A percentile compares a stretch with the other conserved stretches of the same genome.
Conservation (phyloP, 2,113 vertebrate species). For the Vimba vimba region DNA sequence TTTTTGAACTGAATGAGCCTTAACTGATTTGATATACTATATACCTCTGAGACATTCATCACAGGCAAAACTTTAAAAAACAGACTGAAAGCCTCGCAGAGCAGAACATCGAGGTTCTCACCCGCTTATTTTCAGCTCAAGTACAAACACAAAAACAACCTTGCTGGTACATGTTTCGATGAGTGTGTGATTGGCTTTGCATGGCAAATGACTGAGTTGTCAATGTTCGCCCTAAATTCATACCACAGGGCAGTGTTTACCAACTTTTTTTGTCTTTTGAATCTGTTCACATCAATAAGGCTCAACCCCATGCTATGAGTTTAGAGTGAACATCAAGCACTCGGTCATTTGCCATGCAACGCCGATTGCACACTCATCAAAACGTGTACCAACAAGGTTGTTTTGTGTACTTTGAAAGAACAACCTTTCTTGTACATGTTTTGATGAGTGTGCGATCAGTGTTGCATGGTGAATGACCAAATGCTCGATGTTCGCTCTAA, state of each 20-base stretch:
- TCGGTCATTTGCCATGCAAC: background rate
- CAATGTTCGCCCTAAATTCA: background rate
- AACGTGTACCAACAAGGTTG: conserved; percentile 14
- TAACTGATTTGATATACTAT: conserved; percentile 17
- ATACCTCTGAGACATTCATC: background rate
- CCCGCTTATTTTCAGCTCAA: background rate
- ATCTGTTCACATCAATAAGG: background rate
- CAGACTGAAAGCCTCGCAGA: background rate
- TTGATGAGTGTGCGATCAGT: background rate
- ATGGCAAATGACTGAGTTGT: background rate
- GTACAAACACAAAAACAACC: conserved; percentile 24
- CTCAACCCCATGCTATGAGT: background rate
- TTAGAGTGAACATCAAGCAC: background rate
- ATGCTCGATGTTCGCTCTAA: background rate
- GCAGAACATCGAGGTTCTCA: background rate
- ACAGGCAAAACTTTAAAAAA: background rate
- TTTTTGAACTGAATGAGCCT: background rate
- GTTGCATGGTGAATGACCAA: background rate
- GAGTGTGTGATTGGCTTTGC: background rate
- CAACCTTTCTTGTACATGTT: conserved; percentile 3
- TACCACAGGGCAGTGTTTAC: background rate
- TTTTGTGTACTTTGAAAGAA: conserved; percentile 19
- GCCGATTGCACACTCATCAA: background rate
- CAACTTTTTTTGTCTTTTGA: background rate
- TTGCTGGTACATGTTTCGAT: background rate